A percentile compares a stretch with the other conserved stretches of the same genome.
Evolutionary conservation across 2,888 invertebrate species (phyloP).

Genomic region (Aphidius colemani): DNA sequence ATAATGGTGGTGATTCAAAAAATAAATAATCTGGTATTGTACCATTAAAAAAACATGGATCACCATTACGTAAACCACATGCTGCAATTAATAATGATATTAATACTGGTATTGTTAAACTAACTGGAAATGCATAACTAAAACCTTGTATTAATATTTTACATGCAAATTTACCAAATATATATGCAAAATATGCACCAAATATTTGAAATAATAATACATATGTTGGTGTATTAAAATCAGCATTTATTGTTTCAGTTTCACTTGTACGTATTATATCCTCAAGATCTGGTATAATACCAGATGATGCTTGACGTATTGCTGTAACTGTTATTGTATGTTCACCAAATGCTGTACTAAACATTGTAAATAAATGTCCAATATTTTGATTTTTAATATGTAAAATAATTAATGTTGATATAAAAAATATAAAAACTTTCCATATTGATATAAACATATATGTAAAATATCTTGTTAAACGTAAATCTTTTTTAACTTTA

Average conservation of each 20-base stretch:
- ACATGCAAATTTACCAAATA: slow-evolving; percentile 93
- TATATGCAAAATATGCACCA: slow-evolving; percentile 85
- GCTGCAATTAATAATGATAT: slow-evolving; percentile 86
- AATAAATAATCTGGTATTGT: slow-evolving; percentile 87
- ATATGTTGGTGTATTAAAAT: slow-evolving; percentile 74
- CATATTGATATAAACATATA: slow-evolving; percentile 89
- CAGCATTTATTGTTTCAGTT: slow-evolving; percentile 73
- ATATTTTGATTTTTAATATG: slow-evolving; percentile 78
- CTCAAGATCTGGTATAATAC: slow-evolving; percentile 71
- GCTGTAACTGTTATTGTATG: slow-evolving; percentile 81
- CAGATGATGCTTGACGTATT: slow-evolving; percentile 60
- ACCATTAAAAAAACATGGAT: slow-evolving; percentile 87
- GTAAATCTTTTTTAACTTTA: slow-evolving; percentile 78
- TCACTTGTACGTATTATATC: slow-evolving; percentile 79
- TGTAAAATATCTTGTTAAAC: slow-evolving; percentile 82
- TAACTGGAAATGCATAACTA: slow-evolving; percentile 95
- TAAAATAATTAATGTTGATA: slow-evolving; percentile 74
- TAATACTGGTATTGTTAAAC: slow-evolving; percentile 87
- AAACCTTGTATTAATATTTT: slow-evolving; percentile 97
- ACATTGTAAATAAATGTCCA: slow-evolving; percentile 76
- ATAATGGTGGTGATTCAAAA: slow-evolving; percentile 86
- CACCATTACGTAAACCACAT: slow-evolving; percentile 83
- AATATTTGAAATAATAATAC: slow-evolving; percentile 81
- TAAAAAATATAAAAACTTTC: slow-evolving; percentile 84
- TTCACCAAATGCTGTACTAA: slow-evolving; percentile 75